Evolutionary conservation across 2,888 invertebrate genomes (phyloP), one percentile per base, ranked within the genome.

Genomic region (Heteromyza rotundicornis): DNA sequence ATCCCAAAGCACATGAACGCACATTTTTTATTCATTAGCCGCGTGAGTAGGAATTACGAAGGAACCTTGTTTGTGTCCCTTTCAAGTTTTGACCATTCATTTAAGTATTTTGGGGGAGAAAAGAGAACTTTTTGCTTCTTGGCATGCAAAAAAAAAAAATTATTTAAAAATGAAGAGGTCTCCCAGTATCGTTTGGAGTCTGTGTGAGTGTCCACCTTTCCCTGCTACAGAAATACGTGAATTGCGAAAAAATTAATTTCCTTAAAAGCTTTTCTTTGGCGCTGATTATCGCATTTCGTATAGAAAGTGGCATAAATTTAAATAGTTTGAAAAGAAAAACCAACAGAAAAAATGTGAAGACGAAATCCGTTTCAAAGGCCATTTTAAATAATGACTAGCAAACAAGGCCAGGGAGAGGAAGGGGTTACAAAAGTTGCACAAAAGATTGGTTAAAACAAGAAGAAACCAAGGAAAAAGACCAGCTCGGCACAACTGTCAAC

Each of bases 231-330:
- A n/a, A n/a, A n/a, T 5, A 19, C 47, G 68, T 69, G 69, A 70
- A 70, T 70, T 63, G 66, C 61, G 67, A 53, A 35, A 47, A 53
- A 75, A 75, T 73, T 74, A 75, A 74, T 74, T 74, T 74, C 74
- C 74, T 73, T 74, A 74, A 74, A 74, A 74, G 74, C 74, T 70
- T 74, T 74, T 72, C 74, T 74, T 40, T 75, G 75, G 73, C 67
- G 71, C 70, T 74, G 74, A 74, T 74, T 74, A 74, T 75, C 72
- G 47, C 47, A 17, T 8, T 17, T n/a, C n/a, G 36, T 19, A 20
- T 27, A 27, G 54, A 54, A 36, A 47, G 16, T 47, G 54, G 54
- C 58, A 58, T 62, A 50, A 58, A 62, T 58, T 62, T 58, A 57
- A 35, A 40, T 47, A 61, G 57, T 57, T 61, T 56, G n/a, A 8